Evolutionary conservation across 92 coral and sea anemone genomes (phyloP).

Genomic region (Zoanthus sansibaricus): DNA sequence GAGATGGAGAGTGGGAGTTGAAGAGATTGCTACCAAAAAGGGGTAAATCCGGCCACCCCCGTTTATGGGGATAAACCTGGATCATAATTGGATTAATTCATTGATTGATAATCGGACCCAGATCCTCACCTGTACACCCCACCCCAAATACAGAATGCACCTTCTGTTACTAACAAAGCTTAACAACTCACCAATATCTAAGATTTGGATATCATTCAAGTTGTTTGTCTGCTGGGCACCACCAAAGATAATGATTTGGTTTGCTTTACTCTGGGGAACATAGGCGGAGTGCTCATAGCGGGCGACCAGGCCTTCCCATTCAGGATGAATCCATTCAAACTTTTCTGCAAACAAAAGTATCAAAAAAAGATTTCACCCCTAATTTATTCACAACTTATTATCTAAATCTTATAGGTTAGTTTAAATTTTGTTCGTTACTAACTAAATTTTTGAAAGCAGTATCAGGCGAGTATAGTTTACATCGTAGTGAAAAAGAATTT

Average conservation of each 20-base stretch:
- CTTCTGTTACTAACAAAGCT: not conserved
- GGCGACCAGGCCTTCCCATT: conserved; percentile 81
- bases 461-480: too few relatives aligned
- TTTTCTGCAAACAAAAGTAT: conserved; percentile 55
- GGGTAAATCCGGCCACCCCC: too few relatives aligned
- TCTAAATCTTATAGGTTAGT: not conserved
- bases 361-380: not conserved
- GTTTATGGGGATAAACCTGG: too few relatives aligned
- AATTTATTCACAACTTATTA: not conserved
- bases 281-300: conserved; percentile 96
- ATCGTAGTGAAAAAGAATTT: too few relatives aligned
- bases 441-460: too few relatives aligned
- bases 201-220: conserved; percentile 87
- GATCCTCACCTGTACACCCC: not conserved
- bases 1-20: too few relatives aligned
- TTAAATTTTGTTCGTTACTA: too few relatives aligned
- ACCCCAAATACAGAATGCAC: not conserved
- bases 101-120: too few relatives aligned
- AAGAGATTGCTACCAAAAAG: too few relatives aligned
- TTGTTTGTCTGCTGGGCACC: conserved; percentile 89
- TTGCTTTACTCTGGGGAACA: conserved; percentile 70
- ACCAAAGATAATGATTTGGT: conserved; percentile 85
- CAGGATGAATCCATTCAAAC: conserved; percentile 76
- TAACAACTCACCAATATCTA: conserved; percentile 71
- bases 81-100: too few relatives aligned